phyloP scores from a whole-genome alignment of 2,797 vertebrate genomes.

The Malacoctenus gilli region DNA sequence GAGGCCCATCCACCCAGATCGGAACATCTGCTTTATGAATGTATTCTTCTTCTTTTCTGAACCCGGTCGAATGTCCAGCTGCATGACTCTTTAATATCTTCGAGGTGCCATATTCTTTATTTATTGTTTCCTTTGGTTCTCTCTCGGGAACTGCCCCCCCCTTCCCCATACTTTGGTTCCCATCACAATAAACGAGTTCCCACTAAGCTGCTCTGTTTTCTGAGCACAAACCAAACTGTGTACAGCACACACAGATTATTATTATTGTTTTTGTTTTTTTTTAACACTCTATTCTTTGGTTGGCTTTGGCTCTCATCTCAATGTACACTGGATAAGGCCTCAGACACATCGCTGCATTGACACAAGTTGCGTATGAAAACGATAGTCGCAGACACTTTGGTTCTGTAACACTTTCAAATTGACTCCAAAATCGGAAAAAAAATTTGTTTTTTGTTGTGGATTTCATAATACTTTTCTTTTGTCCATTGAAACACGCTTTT shows the following conservation, averaged over 20 bases:
- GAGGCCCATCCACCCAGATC: slow-evolving; percentile 65
- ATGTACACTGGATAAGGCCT: slow-evolving; percentile 78
- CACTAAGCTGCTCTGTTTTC: slow-evolving; percentile 50
- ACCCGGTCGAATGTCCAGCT: slow-evolving; percentile 60
- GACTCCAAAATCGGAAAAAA: slow-evolving; percentile 23
- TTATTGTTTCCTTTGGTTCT: slow-evolving; percentile 26
- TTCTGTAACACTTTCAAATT: slow-evolving; percentile 46
- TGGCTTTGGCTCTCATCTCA: slow-evolving; percentile 53
- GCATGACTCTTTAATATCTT: slow-evolving; percentile 55
- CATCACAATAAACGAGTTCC: slow-evolving; percentile 35
- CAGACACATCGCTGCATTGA: slow-evolving; percentile 47
- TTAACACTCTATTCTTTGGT: slow-evolving; percentile 15
- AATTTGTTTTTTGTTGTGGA: slow-evolving; percentile 29
- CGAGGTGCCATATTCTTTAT: slow-evolving; percentile 48
- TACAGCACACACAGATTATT: slow-evolving; percentile 31
- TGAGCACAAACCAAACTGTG: slow-evolving; percentile 53
- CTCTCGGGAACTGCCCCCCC: slow-evolving; percentile 29
- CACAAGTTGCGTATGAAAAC: slow-evolving; percentile 39
- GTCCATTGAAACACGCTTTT: slow-evolving; percentile 21
- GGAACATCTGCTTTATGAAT: slow-evolving; percentile 81
- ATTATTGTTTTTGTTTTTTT: slow-evolving; percentile 17
- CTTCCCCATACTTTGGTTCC: slow-evolving; percentile 52
- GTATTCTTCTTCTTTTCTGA: slow-evolving; percentile 72
- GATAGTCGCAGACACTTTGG: slow-evolving; percentile 47
- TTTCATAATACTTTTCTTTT: slow-evolving; percentile 41